These are phyloP conservation scores for rat (Rattus norvegicus) DNA, from an alignment of 2,113 vertebrate species.

Conservation along the genomic window GRCr8 NC_086039.1:54592001-54592500, in stretches of 20 bases:
- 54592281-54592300: neutral
- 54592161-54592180: neutral
- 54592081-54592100: neutral
- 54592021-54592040: neutral
- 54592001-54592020: neutral
- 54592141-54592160: neutral
- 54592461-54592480: neutral
- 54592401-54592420: neutral
- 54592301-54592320: neutral
- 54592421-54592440: slow-evolving; percentile 9
- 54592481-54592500: neutral
- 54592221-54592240: neutral
- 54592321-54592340: neutral
- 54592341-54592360: neutral
- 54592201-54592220: neutral
- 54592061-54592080: neutral
- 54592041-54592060: neutral
- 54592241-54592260: neutral
- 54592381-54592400: neutral
- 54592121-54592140: neutral
- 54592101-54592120: neutral
- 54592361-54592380: neutral
- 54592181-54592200: neutral
- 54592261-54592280: neutral
- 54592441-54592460: neutral